phyloP scores from a whole-genome alignment of 2,113 vertebrate genomes.

The Struthio camelus region DNA sequence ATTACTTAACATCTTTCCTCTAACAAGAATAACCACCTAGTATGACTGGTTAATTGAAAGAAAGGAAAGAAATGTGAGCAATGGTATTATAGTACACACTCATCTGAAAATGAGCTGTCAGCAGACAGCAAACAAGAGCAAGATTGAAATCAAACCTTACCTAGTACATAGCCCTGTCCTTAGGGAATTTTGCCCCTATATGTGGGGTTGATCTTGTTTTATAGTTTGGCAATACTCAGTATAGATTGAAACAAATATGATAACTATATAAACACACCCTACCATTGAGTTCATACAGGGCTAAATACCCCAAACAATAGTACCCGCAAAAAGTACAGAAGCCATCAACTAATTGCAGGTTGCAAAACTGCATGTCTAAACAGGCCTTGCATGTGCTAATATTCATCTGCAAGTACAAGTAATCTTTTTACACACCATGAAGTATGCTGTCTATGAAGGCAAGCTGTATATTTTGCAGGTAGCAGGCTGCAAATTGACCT shows the following conservation, averaged over 20 bases:
- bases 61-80: not conserved
- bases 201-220: not conserved
- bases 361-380: not conserved
- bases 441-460: not conserved
- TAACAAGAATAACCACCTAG: not conserved
- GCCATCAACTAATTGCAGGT: not conserved
- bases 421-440: not conserved
- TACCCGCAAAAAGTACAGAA: not conserved
- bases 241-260: not conserved
- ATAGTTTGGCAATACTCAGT: not conserved
- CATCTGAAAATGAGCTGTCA: conserved; percentile 43
- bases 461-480: not conserved
- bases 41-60: not conserved
- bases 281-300: not conserved
- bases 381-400: not conserved
- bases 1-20: not conserved
- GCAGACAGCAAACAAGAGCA: conserved; percentile 40
- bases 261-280: not conserved
- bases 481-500: not conserved
- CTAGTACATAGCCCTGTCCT: not conserved
- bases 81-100: not conserved
- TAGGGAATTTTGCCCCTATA: not conserved
- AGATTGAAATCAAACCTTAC: conserved; percentile 30
- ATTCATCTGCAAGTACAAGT: not conserved
- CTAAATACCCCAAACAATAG: not conserved